A percentile compares a stretch with the other conserved stretches of the same genome.
phyloP scores from a whole-genome alignment of 2,113 vertebrate genomes.

The Mormyrus lacerda region DNA sequence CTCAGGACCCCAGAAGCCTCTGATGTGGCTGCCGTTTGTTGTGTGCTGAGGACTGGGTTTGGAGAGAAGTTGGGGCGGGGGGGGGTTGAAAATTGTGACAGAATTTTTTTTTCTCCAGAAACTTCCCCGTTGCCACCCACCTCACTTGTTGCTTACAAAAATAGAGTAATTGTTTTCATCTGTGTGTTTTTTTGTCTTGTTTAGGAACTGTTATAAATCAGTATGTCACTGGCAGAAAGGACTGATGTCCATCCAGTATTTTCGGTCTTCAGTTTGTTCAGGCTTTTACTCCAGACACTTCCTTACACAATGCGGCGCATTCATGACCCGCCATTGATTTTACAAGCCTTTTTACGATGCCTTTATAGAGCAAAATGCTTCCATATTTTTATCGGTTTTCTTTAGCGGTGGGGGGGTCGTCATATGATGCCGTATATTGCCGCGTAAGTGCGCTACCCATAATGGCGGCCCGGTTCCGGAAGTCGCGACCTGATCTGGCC shows the following conservation, averaged over 20 bases:
- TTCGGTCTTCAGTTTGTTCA: constrained; percentile 26
- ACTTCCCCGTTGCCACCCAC: constrained; percentile 79
- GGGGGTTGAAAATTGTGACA: constrained; percentile 69
- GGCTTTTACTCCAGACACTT: constrained; percentile 27
- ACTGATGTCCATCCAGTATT: constrained; percentile 28
- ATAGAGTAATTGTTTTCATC: constrained; percentile 84
- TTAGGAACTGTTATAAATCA: constrained; percentile 74
- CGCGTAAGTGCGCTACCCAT: background rate
- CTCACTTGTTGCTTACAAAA: constrained; percentile 81
- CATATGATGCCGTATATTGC: too few relatives aligned
- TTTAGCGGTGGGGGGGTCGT: background rate
- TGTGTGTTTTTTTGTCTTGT: constrained; percentile 65
- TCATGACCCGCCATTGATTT: constrained; percentile 5
- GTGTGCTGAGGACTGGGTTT: constrained; percentile 69
- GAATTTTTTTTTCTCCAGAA: constrained; percentile 52
- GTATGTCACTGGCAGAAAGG: constrained; percentile 50
- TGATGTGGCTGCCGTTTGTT: constrained; percentile 89
- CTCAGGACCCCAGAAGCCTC: constrained; percentile 74
- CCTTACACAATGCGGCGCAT: constrained; percentile 15
- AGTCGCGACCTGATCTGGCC: background rate
- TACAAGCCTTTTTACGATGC: background rate
- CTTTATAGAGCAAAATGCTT: background rate
- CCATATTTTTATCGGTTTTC: background rate
- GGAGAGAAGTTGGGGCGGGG: constrained; percentile 25
- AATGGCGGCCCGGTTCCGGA: background rate